These are phyloP conservation scores for Micrasema longulum DNA, from an alignment of 1,140 invertebrate genomes.

Conservation along the genomic window DNA sequence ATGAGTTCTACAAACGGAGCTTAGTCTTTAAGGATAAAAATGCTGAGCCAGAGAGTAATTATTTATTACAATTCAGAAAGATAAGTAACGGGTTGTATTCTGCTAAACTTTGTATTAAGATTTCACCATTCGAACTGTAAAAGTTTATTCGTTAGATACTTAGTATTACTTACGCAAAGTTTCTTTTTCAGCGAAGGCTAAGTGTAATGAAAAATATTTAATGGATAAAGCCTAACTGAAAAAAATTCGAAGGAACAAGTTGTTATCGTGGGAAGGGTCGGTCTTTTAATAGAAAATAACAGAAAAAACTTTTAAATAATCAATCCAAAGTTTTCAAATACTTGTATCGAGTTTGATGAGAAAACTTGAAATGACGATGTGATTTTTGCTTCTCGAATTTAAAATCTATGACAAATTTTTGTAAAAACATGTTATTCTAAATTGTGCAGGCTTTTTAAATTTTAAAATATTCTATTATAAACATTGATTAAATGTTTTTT, in stretches of 20 bases:
- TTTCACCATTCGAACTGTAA: slow-evolving; percentile 21
- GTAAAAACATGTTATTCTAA: no score
- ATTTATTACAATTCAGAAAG: slow-evolving; percentile 37
- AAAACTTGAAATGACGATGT: no score
- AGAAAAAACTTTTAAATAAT: slow-evolving; percentile 3
- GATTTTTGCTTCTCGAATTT: no score
- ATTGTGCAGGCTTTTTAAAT: no score
- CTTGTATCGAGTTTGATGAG: not conserved
- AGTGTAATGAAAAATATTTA: slow-evolving; percentile 35
- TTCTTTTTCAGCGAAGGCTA: not conserved
- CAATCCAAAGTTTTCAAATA: slow-evolving; percentile 8
- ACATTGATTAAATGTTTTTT: no score
- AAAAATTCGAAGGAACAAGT: slow-evolving; percentile 20
- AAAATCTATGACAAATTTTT: no score
- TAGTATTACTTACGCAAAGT: not conserved
- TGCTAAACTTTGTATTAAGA: slow-evolving; percentile 21
- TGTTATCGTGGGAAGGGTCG: not conserved
- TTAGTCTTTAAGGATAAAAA: slow-evolving; percentile 35
- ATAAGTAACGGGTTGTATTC: slow-evolving; percentile 33
- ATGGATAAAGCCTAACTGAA: not conserved
- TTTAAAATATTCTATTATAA: no score
- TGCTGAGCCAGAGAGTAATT: slow-evolving; percentile 7
- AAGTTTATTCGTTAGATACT: slow-evolving; percentile 33
- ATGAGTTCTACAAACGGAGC: slow-evolving; percentile 37
- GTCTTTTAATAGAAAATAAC: slow-evolving; percentile 8